Percentiles rank a stretch among this genome's conserved stretches.
Conservation (phyloP, 2,797 vertebrate genomes). For the Chrosomus eos region DNA sequence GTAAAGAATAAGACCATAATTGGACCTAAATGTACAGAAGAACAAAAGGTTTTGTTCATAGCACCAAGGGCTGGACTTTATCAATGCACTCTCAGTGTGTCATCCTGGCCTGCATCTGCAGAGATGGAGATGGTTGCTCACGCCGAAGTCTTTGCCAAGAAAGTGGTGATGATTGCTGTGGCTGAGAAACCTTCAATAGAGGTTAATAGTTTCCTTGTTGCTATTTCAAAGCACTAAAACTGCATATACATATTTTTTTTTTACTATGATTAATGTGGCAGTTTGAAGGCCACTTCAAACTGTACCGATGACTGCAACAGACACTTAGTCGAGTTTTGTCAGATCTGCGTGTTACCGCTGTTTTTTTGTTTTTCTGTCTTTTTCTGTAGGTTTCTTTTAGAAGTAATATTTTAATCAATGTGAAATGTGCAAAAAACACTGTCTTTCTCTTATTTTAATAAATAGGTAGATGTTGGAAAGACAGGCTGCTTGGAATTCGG, state of each 20-base stretch:
- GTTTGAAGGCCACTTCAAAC: not conserved
- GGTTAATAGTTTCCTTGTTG: conserved; percentile 69
- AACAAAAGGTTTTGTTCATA: conserved; percentile 92
- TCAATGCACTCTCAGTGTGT: conserved; percentile 87
- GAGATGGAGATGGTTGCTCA: conserved; percentile 81
- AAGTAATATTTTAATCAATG: not conserved
- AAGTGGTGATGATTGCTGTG: conserved; percentile 86
- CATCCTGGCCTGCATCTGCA: conserved; percentile 93
- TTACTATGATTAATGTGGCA: not conserved
- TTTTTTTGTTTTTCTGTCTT: no score
- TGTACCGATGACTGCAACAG: not conserved
- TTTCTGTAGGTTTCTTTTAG: not conserved
- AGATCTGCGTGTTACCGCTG: no score
- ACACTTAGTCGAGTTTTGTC: not conserved
- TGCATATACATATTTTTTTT: not conserved
- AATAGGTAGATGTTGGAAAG: conserved; percentile 84
- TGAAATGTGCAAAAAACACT: not conserved
- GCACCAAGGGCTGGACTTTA: conserved; percentile 88
- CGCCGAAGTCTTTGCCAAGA: conserved; percentile 86
- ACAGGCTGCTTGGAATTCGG: conserved; percentile 88
- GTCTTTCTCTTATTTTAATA: conserved; percentile 34
- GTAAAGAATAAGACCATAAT: conserved; percentile 94
- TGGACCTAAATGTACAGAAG: conserved; percentile 88
- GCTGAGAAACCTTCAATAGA: conserved; percentile 90
- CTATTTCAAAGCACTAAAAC: not conserved